A percentile compares a stretch with the other conserved stretches of the same genome.
Conservation (phyloP, 1,140 invertebrate species). For the Oreohelix idahoensis region DNA sequence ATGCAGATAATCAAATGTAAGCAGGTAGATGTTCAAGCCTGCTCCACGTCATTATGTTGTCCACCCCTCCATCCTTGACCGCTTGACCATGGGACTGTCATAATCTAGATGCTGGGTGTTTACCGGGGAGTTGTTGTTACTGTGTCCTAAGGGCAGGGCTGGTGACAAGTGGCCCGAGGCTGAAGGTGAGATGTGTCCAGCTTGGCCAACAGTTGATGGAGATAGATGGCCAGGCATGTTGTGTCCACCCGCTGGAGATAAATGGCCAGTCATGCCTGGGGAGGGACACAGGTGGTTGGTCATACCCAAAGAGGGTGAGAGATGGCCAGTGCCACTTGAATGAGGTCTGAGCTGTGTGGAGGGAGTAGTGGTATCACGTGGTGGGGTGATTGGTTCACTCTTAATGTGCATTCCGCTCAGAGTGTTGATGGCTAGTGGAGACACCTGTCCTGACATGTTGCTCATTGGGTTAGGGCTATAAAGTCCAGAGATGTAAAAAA, state of each 20-base stretch:
- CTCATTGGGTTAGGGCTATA: background rate
- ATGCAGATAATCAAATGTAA: constrained; percentile 22
- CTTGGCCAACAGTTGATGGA: constrained; percentile 36
- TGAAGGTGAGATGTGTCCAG: constrained; percentile 31
- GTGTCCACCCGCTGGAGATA: constrained; percentile 44
- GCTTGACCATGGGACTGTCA: constrained; percentile 66
- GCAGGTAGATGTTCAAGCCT: background rate
- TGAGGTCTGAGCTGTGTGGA: constrained; percentile 63
- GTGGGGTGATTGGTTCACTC: constrained; percentile 94
- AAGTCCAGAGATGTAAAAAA: too few species aligned
- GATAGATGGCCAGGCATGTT: constrained; percentile 42
- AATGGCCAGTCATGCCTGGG: constrained; percentile 55
- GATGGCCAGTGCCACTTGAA: constrained; percentile 46
- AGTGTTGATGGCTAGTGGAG: constrained; percentile 82
- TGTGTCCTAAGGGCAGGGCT: constrained; percentile 53
- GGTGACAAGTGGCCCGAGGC: constrained; percentile 46
- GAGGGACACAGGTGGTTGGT: constrained; percentile 61
- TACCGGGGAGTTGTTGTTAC: constrained; percentile 53
- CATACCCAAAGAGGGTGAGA: constrained; percentile 52
- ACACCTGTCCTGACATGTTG: constrained; percentile 58
- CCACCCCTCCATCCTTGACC: constrained; percentile 63
- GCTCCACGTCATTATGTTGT: constrained; percentile 55
- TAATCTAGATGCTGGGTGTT: constrained; percentile 55
- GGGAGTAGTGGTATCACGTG: constrained; percentile 78
- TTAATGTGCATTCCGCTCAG: constrained; percentile 93